A percentile compares a stretch with the other conserved stretches of the same genome.
Conservation (phyloP, 2,113 vertebrate genomes). For the Lepidothrix coronata region DNA sequence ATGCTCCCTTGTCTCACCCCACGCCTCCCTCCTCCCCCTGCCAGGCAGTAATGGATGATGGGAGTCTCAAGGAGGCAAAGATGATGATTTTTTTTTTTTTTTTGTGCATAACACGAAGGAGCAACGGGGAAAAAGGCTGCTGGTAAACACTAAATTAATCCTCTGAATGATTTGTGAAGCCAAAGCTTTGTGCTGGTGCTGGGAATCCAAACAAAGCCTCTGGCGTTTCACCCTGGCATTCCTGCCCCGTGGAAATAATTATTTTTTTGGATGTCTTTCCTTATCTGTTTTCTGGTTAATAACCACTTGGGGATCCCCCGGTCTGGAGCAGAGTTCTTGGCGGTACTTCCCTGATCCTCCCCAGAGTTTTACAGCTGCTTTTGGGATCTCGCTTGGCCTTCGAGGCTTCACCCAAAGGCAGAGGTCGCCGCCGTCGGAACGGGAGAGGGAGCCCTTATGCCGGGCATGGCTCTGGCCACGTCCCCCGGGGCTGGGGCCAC, state of each 20-base stretch:
- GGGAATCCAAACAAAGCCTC: background rate
- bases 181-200: background rate
- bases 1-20: background rate
- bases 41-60: background rate
- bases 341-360: background rate
- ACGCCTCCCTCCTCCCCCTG: background rate
- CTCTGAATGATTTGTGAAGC: background rate
- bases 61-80: background rate
- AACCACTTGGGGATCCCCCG: background rate
- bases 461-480: background rate
- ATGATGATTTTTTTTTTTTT: background rate
- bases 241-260: accelerated
- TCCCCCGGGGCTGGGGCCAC: background rate
- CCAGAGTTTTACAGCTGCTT: accelerated
- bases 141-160: background rate
- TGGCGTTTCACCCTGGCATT: background rate
- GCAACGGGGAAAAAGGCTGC: background rate
- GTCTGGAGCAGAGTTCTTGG: background rate
- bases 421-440: background rate
- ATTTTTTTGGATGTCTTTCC: background rate
- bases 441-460: slow-evolving; percentile 38
- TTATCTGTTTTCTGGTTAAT: accelerated
- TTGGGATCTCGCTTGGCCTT: accelerated
- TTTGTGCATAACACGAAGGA: background rate
- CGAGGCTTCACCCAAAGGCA: background rate